phyloP scores from a whole-genome alignment of 2,888 invertebrate species.

The Gymnocheta viridis region DNA sequence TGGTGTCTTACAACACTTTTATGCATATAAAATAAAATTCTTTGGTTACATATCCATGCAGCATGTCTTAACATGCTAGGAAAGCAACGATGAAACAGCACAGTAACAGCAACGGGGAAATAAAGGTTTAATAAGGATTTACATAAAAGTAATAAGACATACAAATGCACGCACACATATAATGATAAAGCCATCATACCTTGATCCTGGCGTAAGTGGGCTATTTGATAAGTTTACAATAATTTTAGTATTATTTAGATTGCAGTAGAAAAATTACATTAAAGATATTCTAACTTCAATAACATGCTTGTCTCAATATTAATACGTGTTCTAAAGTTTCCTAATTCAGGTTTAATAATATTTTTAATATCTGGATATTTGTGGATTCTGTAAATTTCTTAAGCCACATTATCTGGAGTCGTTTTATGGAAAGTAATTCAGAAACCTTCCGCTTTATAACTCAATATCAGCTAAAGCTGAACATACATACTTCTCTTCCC shows the following conservation, averaged over 20 bases:
- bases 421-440: too few species aligned
- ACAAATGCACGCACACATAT: not conserved
- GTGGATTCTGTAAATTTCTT: too few species aligned
- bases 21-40: not conserved
- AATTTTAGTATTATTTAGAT: too few species aligned
- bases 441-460: too few species aligned
- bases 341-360: too few species aligned
- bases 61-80: too few species aligned
- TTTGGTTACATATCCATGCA: slow-evolving; percentile 9
- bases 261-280: too few species aligned
- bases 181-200: slow-evolving; percentile 11
- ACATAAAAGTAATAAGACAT: slow-evolving; percentile 45
- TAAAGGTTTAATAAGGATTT: slow-evolving; percentile 65
- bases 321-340: not conserved
- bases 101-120: not conserved
- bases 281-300: too few species aligned
- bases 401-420: too few species aligned
- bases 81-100: not conserved
- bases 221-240: not conserved
- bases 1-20: slow-evolving; percentile 43
- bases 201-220: not conserved
- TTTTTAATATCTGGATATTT: too few species aligned
- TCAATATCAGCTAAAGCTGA: too few species aligned
- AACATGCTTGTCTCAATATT: not conserved
- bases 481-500: not conserved